Conservation (phyloP, 2,888 invertebrate genomes). For the Yponomeuta malinellus region DNA sequence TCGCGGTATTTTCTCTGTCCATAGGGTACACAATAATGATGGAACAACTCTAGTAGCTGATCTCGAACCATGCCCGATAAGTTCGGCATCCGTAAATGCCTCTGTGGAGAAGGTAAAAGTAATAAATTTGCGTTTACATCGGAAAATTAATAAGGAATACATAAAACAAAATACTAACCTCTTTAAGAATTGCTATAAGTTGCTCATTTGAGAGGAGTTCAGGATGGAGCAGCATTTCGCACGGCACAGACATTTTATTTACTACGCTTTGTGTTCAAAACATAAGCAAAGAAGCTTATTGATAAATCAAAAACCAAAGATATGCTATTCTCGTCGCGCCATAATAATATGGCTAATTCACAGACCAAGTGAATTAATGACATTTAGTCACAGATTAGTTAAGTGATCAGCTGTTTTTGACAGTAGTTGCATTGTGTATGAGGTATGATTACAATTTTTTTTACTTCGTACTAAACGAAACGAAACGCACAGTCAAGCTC, state of each 20-base stretch:
- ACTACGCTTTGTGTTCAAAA: not conserved
- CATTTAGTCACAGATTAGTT: too few relatives aligned
- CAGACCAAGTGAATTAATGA: not conserved
- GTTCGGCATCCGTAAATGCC: conserved; percentile 49
- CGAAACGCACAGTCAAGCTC: too few relatives aligned
- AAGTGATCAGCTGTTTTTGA: not conserved
- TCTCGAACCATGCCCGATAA: conserved; percentile 46
- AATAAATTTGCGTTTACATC: conserved; percentile 14
- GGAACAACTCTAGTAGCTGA: conserved; percentile 58
- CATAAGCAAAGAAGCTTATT: not conserved
- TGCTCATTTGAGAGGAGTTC: conserved; percentile 61
- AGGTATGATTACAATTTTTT: not conserved
- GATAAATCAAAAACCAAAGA: not conserved
- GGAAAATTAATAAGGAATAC: conserved; percentile 16
- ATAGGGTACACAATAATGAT: conserved; percentile 62
- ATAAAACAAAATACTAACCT: conserved; percentile 36
- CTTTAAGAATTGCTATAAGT: conserved; percentile 50
- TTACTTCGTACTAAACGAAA: too few relatives aligned
- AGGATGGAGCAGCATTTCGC: conserved; percentile 64
- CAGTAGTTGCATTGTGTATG: not conserved
- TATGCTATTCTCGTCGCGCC: not conserved
- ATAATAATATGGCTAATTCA: not conserved
- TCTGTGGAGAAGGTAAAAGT: conserved; percentile 38
- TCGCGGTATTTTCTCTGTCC: conserved; percentile 64
- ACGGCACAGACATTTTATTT: conserved; percentile 47